phyloP scores from a whole-genome alignment of 2,888 invertebrate species.

The Nycteola revayana region DNA sequence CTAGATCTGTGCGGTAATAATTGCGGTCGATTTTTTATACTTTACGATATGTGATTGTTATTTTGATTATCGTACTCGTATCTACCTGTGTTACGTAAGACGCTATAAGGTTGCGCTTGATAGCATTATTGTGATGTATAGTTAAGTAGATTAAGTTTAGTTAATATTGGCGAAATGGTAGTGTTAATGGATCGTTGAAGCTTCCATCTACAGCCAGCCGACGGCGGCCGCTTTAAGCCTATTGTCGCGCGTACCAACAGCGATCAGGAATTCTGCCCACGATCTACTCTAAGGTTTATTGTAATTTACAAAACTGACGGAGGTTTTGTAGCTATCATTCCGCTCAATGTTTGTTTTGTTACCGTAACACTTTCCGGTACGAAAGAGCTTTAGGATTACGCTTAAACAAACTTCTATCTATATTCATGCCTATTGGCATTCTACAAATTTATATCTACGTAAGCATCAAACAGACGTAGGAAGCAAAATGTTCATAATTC shows the following conservation, averaged over 20 bases:
- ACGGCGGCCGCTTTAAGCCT: conserved; percentile 55
- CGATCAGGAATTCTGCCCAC: conserved; percentile 72
- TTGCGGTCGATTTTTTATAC: conserved; percentile 64
- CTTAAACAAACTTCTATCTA: conserved; percentile 15
- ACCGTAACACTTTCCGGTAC: conserved; percentile 40
- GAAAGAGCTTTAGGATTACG: conserved; percentile 38
- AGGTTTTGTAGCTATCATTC: conserved; percentile 66
- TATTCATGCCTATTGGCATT: not conserved
- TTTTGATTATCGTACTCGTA: conserved; percentile 53
- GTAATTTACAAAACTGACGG: conserved; percentile 78
- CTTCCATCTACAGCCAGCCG: conserved; percentile 57
- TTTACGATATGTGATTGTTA: conserved; percentile 62
- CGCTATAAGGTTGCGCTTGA: conserved; percentile 9
- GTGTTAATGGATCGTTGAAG: conserved; percentile 55
- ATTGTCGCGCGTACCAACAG: conserved; percentile 60
- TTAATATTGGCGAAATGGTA: conserved; percentile 50
- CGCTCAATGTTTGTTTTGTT: conserved; percentile 62
- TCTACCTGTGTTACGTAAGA: conserved; percentile 41
- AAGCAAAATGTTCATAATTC: too few relatives aligned
- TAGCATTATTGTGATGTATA: not conserved
- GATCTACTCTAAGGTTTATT: conserved; percentile 73
- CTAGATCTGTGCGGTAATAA: conserved; percentile 61
- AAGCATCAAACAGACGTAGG: too few relatives aligned
- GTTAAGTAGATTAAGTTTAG: conserved; percentile 1
- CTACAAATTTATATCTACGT: too few relatives aligned